Evolutionary conservation across 1,140 invertebrate genomes (phyloP).

Genomic region (Meloidogyne exigua): DNA sequence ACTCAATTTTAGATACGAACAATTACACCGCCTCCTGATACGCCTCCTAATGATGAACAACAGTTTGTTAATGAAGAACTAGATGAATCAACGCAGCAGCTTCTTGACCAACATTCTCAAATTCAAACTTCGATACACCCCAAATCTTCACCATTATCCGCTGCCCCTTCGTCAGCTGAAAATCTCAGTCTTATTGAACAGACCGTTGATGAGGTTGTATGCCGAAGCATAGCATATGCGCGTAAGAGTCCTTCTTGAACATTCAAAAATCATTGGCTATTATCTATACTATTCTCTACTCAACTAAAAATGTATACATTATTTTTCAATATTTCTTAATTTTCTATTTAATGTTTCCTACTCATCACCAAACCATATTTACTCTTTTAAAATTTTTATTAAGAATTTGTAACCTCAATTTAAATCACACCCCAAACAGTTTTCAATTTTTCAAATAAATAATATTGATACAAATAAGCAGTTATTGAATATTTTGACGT

Average conservation of each 20-base stretch:
- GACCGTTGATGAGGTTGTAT: slow-evolving; percentile 37
- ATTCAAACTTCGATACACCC: not conserved
- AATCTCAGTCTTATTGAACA: slow-evolving; percentile 32
- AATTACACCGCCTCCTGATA: slow-evolving; percentile 36
- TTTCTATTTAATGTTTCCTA: not conserved
- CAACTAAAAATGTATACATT: not conserved
- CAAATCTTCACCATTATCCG: slow-evolving; percentile 21
- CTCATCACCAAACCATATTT: not conserved
- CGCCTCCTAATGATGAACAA: slow-evolving; percentile 25
- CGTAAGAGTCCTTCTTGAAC: not conserved
- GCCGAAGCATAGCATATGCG: slow-evolving; percentile 33
- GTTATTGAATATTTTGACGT: too few relatives aligned
- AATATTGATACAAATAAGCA: too few relatives aligned
- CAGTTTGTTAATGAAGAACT: not conserved
- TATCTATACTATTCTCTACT: not conserved
- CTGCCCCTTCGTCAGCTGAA: slow-evolving; percentile 22
- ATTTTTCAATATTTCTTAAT: not conserved
- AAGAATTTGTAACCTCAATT: not conserved
- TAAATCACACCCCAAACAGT: not conserved
- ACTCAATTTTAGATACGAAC: slow-evolving; percentile 25
- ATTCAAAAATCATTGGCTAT: not conserved
- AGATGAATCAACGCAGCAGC: slow-evolving; percentile 17
- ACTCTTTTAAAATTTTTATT: not conserved
- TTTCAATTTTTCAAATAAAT: not conserved
- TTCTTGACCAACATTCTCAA: slow-evolving; percentile 18